A percentile compares a stretch with the other conserved stretches of the same genome.
These are phyloP conservation scores for Psittacula echo DNA, from an alignment of 2,797 vertebrate genomes.

Conservation along the genomic window DNA sequence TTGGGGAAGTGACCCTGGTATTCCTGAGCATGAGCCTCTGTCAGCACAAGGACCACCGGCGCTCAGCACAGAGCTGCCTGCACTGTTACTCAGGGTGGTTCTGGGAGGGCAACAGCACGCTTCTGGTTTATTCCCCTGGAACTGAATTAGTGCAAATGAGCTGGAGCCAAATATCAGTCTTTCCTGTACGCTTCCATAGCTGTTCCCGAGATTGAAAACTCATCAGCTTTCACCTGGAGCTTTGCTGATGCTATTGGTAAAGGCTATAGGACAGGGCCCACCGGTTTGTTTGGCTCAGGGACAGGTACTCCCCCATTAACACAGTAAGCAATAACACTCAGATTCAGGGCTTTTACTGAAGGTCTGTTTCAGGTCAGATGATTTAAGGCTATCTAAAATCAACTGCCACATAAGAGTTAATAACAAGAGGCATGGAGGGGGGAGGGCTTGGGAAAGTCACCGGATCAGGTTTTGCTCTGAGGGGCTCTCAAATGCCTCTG, in stretches of 20 bases:
- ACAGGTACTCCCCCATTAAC: background rate
- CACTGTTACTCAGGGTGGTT: background rate
- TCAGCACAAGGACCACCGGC: background rate
- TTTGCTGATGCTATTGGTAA: background rate
- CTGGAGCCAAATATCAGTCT: background rate
- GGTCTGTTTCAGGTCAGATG: background rate
- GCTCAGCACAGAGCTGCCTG: background rate
- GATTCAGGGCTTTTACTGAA: background rate
- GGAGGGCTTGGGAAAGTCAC: constrained; percentile 23
- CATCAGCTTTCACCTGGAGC: background rate
- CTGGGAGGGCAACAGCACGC: rapidly evolving
- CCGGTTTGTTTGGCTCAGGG: background rate
- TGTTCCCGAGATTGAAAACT: background rate
- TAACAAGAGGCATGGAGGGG: background rate
- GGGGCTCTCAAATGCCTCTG: constrained; percentile 46
- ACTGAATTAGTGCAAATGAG: background rate
- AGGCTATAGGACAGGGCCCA: background rate
- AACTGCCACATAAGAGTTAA: constrained; percentile 45
- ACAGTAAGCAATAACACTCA: background rate
- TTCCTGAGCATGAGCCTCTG: background rate
- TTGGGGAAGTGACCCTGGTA: background rate
- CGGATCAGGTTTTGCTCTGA: constrained; percentile 36
- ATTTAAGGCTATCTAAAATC: background rate
- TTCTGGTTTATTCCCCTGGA: background rate
- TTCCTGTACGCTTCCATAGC: background rate